Conservation (phyloP, 2,888 invertebrate genomes). For the Zele albiditarsus region DNA sequence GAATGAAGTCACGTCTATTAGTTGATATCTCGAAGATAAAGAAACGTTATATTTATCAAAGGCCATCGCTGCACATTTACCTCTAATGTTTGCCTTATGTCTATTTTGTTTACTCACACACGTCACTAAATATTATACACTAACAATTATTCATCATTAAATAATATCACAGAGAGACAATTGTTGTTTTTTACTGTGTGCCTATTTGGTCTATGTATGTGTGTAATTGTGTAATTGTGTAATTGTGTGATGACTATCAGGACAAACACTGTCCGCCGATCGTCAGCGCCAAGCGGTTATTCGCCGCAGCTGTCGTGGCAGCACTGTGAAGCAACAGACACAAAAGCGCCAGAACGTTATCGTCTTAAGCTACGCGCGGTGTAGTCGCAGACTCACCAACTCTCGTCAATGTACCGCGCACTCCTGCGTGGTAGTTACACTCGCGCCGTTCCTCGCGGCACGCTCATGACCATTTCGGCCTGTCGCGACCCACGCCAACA, state of each 20-base stretch:
- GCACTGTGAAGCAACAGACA: background rate
- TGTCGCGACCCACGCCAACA: slow-evolving; percentile 8
- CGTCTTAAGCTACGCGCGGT: background rate
- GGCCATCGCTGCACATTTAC: background rate
- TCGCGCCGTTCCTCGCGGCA: background rate
- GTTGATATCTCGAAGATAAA: background rate
- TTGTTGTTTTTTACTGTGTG: background rate
- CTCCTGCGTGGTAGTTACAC: background rate
- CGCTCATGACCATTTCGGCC: slow-evolving; percentile 15
- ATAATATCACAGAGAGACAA: background rate
- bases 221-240: too few relatives aligned
- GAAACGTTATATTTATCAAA: background rate
- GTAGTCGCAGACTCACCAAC: background rate
- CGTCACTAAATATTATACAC: background rate
- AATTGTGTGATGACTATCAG: background rate
- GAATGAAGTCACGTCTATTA: background rate
- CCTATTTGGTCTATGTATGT: too few relatives aligned
- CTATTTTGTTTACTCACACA: background rate
- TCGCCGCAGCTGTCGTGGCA: background rate
- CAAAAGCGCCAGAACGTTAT: background rate
- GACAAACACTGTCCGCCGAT: background rate
- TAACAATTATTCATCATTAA: background rate
- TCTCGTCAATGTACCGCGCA: slow-evolving; percentile 2
- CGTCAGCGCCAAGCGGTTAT: background rate
- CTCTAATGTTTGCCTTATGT: background rate